A percentile compares a stretch with the other conserved stretches of the same genome.
These are phyloP conservation scores for Symphodus melops DNA, from an alignment of 2,113 vertebrate genomes.

Conservation along the genomic window DNA sequence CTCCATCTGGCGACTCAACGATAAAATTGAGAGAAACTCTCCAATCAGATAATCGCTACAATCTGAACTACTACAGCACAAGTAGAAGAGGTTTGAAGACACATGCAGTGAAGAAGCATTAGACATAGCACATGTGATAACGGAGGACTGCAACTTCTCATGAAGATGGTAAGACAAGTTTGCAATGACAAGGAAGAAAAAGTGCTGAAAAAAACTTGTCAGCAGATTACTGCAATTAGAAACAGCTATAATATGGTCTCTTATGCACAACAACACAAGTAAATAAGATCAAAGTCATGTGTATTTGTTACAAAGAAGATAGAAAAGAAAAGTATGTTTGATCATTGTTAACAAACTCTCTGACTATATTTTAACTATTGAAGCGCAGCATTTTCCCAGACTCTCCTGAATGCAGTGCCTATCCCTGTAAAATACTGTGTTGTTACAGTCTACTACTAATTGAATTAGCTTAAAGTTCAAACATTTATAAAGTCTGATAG, in stretches of 20 bases:
- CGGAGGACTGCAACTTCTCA: neutral
- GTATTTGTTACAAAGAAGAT: neutral
- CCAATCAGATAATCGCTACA: neutral
- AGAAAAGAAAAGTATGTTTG: too few relatives aligned
- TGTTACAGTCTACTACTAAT: too few relatives aligned
- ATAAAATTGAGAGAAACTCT: neutral
- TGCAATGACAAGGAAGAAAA: neutral
- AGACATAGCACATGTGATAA: neutral
- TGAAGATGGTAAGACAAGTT: neutral
- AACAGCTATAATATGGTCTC: too few relatives aligned
- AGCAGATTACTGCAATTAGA: neutral
- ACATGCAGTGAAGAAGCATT: too few relatives aligned
- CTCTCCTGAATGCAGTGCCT: too few relatives aligned
- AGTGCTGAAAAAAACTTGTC: neutral
- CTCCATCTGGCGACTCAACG: neutral
- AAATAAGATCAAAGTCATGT: neutral
- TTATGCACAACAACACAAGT: neutral
- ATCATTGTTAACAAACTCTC: too few relatives aligned
- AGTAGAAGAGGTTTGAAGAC: neutral
- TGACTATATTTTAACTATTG: too few relatives aligned
- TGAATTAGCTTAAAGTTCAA: neutral
- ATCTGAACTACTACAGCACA: neutral
- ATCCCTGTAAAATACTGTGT: too few relatives aligned
- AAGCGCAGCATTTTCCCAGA: too few relatives aligned
- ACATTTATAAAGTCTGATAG: neutral